phyloP scores from a whole-genome alignment of 2,888 invertebrate genomes.

The Patella ulyssiponensis region DNA sequence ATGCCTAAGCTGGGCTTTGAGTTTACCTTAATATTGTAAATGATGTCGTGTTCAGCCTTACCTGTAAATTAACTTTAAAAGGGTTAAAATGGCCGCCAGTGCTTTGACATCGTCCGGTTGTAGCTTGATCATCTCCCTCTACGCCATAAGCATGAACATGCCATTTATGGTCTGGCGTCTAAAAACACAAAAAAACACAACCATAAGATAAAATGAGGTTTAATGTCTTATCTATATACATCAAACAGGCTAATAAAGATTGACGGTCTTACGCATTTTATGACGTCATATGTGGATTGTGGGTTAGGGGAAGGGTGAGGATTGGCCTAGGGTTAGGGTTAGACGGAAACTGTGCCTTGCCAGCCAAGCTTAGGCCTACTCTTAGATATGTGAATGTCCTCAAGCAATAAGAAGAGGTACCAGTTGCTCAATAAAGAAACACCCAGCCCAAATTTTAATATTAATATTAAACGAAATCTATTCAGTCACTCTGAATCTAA shows the following conservation, averaged over 20 bases:
- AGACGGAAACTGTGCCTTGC: neutral
- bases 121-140: conserved; percentile 64
- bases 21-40: too few species aligned
- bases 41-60: conserved; percentile 75
- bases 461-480: too few species aligned
- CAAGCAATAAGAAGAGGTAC: neutral
- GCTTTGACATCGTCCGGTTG: conserved; percentile 83
- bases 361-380: neutral
- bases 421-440: too few species aligned
- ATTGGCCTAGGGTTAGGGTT: too few species aligned
- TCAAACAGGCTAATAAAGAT: neutral
- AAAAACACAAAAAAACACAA: conserved; percentile 22
- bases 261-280: too few species aligned
- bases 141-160: conserved; percentile 78
- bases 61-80: conserved; percentile 79
- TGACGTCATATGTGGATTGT: too few species aligned
- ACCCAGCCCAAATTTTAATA: too few species aligned
- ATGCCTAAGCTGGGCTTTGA: too few species aligned
- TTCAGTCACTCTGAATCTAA: too few species aligned
- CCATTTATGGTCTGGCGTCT: conserved; percentile 79
- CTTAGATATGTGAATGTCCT: neutral
- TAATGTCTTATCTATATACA: too few species aligned
- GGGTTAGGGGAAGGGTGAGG: too few species aligned
- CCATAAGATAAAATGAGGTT: too few species aligned
- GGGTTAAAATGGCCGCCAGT: conserved; percentile 93